A percentile compares a stretch with the other conserved stretches of the same genome.
These are phyloP conservation scores for Agrenia bidenticulata DNA, from an alignment of 2,888 invertebrate species.

Conservation along the genomic window DNA sequence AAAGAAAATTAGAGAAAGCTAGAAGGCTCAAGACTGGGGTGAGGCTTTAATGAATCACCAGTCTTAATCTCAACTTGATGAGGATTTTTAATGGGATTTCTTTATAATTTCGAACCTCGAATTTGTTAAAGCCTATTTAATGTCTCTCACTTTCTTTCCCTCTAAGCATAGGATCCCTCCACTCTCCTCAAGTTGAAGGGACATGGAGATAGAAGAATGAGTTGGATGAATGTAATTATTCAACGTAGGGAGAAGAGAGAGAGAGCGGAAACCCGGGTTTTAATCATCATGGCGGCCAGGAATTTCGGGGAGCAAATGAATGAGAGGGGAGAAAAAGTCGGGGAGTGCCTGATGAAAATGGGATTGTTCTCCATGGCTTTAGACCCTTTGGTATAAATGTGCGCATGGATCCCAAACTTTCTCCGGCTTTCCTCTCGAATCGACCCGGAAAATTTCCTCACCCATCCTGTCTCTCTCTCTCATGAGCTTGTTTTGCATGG, in stretches of 20 bases:
- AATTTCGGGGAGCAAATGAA: slow-evolving; percentile 45
- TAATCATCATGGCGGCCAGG: slow-evolving; percentile 52
- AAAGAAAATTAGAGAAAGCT: slow-evolving; percentile 9
- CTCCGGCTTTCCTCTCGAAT: slow-evolving; percentile 32
- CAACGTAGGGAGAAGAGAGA: slow-evolving; percentile 6
- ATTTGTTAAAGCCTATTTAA: too few relatives aligned
- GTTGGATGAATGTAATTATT: slow-evolving; percentile 10
- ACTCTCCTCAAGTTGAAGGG: not conserved
- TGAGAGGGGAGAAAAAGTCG: slow-evolving; percentile 48
- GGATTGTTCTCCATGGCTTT: slow-evolving; percentile 41
- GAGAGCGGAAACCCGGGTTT: slow-evolving; percentile 31
- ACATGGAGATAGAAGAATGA: slow-evolving; percentile 1
- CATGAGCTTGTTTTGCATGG: slow-evolving; percentile 36
- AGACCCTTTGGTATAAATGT: slow-evolving; percentile 20
- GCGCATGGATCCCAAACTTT: slow-evolving; percentile 34
- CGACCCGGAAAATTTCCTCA: slow-evolving; percentile 47
- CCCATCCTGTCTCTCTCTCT: slow-evolving; percentile 32
- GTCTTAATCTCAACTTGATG: slow-evolving; percentile 46
- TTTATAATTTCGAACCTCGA: not conserved
- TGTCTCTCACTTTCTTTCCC: too few relatives aligned
- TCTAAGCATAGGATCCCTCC: too few relatives aligned
- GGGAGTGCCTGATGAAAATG: slow-evolving; percentile 48
- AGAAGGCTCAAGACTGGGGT: not conserved
- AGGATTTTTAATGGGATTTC: slow-evolving; percentile 47
- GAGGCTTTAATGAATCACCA: slow-evolving; percentile 16